These are phyloP conservation scores for Galbula dea DNA, from an alignment of 2,113 vertebrate genomes.

Conservation along the genomic window DNA sequence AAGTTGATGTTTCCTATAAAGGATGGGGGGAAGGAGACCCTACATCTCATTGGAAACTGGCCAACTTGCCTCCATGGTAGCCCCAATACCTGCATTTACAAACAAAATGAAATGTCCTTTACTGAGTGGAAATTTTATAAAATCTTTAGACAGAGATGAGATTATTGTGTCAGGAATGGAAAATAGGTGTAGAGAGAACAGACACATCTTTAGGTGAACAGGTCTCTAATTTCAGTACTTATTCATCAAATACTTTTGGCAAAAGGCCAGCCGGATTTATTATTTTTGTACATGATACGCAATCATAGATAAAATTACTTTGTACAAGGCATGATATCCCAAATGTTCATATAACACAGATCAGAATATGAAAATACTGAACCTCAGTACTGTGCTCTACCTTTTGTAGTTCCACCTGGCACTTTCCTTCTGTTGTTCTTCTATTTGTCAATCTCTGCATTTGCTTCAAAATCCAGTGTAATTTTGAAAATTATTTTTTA, in stretches of 20 bases:
- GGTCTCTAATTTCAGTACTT: background rate
- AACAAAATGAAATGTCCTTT: background rate
- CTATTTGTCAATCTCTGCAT: background rate
- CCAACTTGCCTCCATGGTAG: no score
- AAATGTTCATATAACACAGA: background rate
- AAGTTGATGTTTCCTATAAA: background rate
- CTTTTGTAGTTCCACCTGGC: background rate
- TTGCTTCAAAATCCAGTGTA: background rate
- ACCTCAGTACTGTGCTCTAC: background rate
- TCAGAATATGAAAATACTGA: background rate
- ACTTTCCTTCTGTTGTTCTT: background rate
- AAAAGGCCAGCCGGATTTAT: background rate
- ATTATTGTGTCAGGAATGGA: background rate
- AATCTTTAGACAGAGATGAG: background rate
- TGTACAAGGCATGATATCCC: background rate
- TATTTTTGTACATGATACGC: background rate
- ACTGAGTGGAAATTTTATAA: background rate
- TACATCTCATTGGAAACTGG: background rate
- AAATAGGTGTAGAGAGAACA: background rate
- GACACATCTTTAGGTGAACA: background rate
- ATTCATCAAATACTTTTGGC: background rate
- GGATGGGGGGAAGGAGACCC: fast-evolving
- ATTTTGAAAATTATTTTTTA: background rate
- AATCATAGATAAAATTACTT: background rate
- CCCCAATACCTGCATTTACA: background rate